These are phyloP conservation scores for Leiothrix lutea DNA, from an alignment of 2,113 vertebrate genomes.

Conservation along the genomic window DNA sequence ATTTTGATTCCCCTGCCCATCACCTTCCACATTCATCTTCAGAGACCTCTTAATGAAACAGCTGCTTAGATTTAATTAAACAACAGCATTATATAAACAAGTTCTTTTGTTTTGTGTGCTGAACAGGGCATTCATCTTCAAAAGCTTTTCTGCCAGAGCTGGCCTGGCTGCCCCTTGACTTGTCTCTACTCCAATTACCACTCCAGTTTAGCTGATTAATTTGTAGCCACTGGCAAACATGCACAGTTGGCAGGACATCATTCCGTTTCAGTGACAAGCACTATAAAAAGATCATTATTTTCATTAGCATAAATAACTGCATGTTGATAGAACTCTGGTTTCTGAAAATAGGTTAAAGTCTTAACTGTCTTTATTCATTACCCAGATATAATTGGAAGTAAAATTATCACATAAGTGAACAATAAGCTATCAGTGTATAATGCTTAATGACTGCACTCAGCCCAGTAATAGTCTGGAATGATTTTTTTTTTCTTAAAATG, in stretches of 20 bases:
- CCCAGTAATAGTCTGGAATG: not conserved
- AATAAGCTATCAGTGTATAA: slow-evolving; percentile 18
- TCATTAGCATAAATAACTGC: slow-evolving; percentile 74
- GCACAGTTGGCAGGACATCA: slow-evolving; percentile 68
- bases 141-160: slow-evolving; percentile 49
- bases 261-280: slow-evolving; percentile 64
- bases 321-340: slow-evolving; percentile 65
- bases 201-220: slow-evolving; percentile 72
- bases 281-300: slow-evolving; percentile 74
- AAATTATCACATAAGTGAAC: slow-evolving; percentile 59
- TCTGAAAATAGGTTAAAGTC: slow-evolving; percentile 67
- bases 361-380: slow-evolving; percentile 70
- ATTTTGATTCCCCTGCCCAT: slow-evolving; percentile 37
- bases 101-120: slow-evolving; percentile 33
- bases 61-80: slow-evolving; percentile 66
- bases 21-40: slow-evolving; percentile 42
- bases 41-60: slow-evolving; percentile 51
- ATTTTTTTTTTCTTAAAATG: not conserved
- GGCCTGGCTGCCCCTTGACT: slow-evolving; percentile 56
- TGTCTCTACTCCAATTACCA: slow-evolving; percentile 67
- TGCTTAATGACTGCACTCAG: slow-evolving; percentile 25
- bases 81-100: slow-evolving; percentile 49
- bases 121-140: slow-evolving; percentile 45
- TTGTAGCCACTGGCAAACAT: slow-evolving; percentile 72
- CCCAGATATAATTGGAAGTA: slow-evolving; percentile 58